These are phyloP conservation scores for Mythimna pallens DNA, from an alignment of 2,888 invertebrate species.

Conservation along the genomic window DNA sequence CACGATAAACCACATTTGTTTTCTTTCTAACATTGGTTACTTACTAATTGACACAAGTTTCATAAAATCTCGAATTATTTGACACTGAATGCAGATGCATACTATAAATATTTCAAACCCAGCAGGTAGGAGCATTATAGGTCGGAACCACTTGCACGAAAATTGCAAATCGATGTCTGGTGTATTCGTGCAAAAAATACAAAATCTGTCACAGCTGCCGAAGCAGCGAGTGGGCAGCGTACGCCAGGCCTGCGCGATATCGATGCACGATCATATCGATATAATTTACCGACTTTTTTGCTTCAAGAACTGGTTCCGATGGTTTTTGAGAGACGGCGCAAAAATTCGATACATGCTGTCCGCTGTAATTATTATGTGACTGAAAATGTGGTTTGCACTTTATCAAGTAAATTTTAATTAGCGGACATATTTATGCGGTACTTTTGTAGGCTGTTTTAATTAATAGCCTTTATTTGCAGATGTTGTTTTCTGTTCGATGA, in stretches of 20 bases:
- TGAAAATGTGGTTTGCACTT: constrained; percentile 34
- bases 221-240: constrained; percentile 35
- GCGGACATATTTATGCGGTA: constrained; percentile 12
- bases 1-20: no score
- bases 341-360: constrained; percentile 50
- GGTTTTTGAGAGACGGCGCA: constrained; percentile 34
- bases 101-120: constrained; percentile 26
- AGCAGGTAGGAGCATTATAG: constrained; percentile 61
- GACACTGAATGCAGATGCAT: constrained; percentile 30
- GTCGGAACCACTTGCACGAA: constrained; percentile 71
- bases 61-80: constrained; percentile 7
- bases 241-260: constrained; percentile 45
- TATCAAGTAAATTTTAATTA: constrained; percentile 37
- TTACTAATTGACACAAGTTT: not conserved
- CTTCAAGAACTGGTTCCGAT: constrained; percentile 35
- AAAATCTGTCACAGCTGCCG: constrained; percentile 80
- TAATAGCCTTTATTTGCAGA: constrained; percentile 28
- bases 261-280: constrained; percentile 62
- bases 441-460: constrained; percentile 33
- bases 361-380: constrained; percentile 52
- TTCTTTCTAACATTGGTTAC: no score
- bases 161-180: constrained; percentile 82
- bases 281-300: constrained; percentile 54
- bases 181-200: constrained; percentile 79
- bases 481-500: constrained; percentile 6